Conservation (phyloP, 2,113 vertebrate genomes). For the Murina feae region DNA sequence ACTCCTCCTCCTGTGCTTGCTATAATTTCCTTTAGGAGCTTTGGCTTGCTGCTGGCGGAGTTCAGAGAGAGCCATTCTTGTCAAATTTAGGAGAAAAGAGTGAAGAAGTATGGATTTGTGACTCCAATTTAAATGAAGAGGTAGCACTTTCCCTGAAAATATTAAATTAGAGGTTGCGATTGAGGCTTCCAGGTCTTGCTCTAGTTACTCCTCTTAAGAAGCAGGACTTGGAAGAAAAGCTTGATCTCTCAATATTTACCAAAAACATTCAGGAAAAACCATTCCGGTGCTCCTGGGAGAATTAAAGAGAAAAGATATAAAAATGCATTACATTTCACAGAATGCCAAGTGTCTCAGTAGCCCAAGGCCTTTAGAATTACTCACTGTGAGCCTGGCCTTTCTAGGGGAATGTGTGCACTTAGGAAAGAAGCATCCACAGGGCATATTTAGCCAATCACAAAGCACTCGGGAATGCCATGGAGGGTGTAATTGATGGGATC, state of each 20-base stretch:
- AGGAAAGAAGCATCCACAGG: neutral
- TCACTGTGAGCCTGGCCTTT: neutral
- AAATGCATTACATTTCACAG: neutral
- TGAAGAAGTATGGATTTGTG: constrained; percentile 59
- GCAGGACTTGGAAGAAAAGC: neutral
- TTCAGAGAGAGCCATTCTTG: constrained; percentile 44
- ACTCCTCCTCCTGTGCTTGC: constrained; percentile 17
- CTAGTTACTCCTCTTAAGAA: constrained; percentile 30
- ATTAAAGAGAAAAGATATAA: neutral
- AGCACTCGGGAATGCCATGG: neutral
- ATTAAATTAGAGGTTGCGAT: constrained; percentile 52
- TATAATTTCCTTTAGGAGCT: constrained; percentile 65
- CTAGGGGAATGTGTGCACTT: neutral
- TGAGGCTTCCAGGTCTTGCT: neutral
- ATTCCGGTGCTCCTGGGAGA: neutral
- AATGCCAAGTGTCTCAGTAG: neutral
- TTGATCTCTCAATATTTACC: neutral
- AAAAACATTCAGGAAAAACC: neutral
- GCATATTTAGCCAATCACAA: neutral
- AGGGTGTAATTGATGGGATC: neutral
- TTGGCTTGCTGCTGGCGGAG: constrained; percentile 28
- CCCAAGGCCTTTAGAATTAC: neutral
- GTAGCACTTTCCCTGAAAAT: constrained; percentile 41
- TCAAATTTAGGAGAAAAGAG: constrained; percentile 59
- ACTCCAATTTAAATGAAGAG: constrained; percentile 56